These are phyloP conservation scores for Drosophila cyrtoloma DNA, from an alignment of 2,888 invertebrate genomes.

Conservation along the genomic window DNA sequence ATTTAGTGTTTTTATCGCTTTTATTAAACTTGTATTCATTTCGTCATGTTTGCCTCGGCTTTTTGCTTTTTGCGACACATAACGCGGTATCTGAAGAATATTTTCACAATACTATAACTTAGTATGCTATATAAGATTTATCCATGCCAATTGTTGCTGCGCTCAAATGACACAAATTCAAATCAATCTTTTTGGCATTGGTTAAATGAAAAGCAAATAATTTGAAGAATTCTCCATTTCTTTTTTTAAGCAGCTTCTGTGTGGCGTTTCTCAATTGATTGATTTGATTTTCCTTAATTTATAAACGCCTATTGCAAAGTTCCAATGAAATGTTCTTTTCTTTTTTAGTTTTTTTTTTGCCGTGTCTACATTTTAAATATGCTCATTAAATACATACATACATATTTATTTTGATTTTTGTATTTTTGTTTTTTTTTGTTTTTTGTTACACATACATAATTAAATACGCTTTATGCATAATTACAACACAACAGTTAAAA, in stretches of 20 bases:
- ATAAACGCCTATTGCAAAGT: conserved; percentile 56
- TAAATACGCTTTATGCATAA: conserved; percentile 76
- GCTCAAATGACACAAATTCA: conserved; percentile 44
- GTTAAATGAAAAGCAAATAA: conserved; percentile 60
- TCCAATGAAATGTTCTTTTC: conserved; percentile 49
- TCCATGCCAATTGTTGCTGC: conserved; percentile 49
- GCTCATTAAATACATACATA: conserved; percentile 61
- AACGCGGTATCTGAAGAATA: conserved; percentile 48
- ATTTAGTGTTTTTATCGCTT: conserved; percentile 69
- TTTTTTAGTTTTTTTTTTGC: conserved; percentile 41
- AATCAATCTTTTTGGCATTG: conserved; percentile 64
- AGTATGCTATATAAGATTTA: conserved; percentile 47
- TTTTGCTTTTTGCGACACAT: conserved; percentile 43
- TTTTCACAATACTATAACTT: conserved; percentile 55
- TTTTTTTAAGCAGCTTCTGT: conserved; percentile 60
- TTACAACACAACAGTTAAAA: conserved; percentile 82
- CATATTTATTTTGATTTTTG: conserved; percentile 41
- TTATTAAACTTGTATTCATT: conserved; percentile 80
- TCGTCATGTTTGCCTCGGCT: conserved; percentile 70
- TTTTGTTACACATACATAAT: conserved; percentile 78
- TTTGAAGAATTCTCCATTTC: conserved; percentile 31
- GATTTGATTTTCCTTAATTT: conserved; percentile 39
- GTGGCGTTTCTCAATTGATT: conserved; percentile 61
- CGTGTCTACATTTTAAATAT: conserved; percentile 69
- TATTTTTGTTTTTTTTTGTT: conserved; percentile 33